Percentiles rank a stretch among this genome's conserved stretches.
Evolutionary conservation across 2,888 invertebrate species (phyloP).

Genomic region (Orchestes rusci): DNA sequence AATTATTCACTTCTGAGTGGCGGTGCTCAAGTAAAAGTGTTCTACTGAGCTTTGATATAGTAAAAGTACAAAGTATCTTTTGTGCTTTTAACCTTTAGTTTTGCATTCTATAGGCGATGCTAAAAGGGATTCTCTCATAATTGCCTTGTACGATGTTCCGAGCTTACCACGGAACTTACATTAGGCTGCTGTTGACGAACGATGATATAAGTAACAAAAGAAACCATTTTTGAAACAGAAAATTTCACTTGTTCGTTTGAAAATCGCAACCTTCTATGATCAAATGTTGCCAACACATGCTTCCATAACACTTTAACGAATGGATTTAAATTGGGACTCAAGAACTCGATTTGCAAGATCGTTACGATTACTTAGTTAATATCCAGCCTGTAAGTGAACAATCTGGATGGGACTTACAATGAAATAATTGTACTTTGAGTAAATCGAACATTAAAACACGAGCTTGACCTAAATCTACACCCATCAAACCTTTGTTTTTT

Average conservation of each 20-base stretch:
- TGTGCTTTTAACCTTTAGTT: slow-evolving; percentile 23
- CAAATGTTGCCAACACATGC: no score
- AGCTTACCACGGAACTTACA: slow-evolving; percentile 10
- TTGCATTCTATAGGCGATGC: slow-evolving; percentile 19
- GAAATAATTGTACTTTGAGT: no score
- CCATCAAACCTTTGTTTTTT: no score
- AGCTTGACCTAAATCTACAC: no score
- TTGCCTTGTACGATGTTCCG: slow-evolving; percentile 16
- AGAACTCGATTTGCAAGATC: slow-evolving; percentile 12
- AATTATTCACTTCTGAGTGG: slow-evolving; percentile 20
- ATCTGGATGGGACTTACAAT: slow-evolving; percentile 10
- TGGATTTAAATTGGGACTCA: slow-evolving; percentile 10
- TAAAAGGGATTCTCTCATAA: slow-evolving; percentile 21
- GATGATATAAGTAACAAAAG: slow-evolving; percentile 9
- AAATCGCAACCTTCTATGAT: no score
- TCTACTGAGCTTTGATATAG: slow-evolving; percentile 20
- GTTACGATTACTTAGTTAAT: slow-evolving; percentile 16
- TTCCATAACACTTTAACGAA: slow-evolving; percentile 2
- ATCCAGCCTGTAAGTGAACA: slow-evolving; percentile 6
- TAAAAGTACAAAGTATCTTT: slow-evolving; percentile 21
- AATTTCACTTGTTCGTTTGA: background rate
- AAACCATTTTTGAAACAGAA: slow-evolving; percentile 7
- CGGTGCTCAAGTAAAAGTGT: slow-evolving; percentile 16
- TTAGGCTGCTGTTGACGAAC: slow-evolving; percentile 7
- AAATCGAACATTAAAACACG: no score